Evolutionary conservation across 2,888 invertebrate genomes (phyloP), one percentile per base, ranked within the genome.

Genomic region (Exocentrus adspersus): DNA sequence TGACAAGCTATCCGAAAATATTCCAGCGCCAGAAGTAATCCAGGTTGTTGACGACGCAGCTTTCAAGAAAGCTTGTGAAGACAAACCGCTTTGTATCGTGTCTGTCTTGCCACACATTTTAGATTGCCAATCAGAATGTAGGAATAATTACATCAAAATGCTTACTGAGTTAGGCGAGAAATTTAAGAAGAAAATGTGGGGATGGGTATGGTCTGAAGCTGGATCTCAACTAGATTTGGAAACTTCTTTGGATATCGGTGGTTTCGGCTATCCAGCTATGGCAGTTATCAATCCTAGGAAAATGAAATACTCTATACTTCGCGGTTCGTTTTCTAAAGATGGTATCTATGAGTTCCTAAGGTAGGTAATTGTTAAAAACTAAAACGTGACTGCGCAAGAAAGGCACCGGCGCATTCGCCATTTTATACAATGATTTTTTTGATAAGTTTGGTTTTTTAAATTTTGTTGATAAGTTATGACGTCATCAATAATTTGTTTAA

Each of bases 211-310:
- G 99, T 84, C 94, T 1, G 98, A 98, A 81, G 98, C 95, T 42
- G 93, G 91, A 7, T 87, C 92, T 1, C 98, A 99, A 81, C 81
- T 86, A 0, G 88, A 90, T 0, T 81, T 99, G 14, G 99, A 99
- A 81, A 90, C 90, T 67, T 89, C 95, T 0, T 82, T 99, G 30
- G 98, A 96, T 79, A 92, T 99, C 71, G 99, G 99, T 67, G 99
- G 90, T 4, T 99, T 99, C 83, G 99, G 99, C 7, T 99, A 99
- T 83, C 99, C 99, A 1, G 98, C 98, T 0, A 92, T 99, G 92
- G 97, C 97, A 4, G 97, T 96, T 14, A 91, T 98, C 61, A 99
- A 97, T 84, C 89, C 92, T 10, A 94, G 97, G 83, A 99, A 99
- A 84, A 93, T 96, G 90, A 98, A 98, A 82, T 99, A 93, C 85